Conservation (phyloP, 2,797 vertebrate genomes). For the Anniella stebbinsi region DNA sequence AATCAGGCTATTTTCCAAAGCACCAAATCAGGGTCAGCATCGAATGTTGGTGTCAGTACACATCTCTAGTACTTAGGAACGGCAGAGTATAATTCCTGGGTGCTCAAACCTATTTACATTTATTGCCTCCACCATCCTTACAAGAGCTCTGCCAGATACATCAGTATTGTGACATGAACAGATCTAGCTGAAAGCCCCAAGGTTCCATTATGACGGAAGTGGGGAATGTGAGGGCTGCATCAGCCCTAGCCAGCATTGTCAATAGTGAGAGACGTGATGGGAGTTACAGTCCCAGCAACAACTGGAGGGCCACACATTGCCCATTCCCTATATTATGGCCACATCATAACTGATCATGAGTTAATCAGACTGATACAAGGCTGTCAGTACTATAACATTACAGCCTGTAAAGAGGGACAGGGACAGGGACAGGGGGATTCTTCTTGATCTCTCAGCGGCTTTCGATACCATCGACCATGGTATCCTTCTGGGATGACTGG, state of each 20-base stretch:
- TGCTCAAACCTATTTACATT: not conserved
- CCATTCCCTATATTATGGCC: no score
- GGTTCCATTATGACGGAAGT: not conserved
- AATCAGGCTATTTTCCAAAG: no score
- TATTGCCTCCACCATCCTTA: not conserved
- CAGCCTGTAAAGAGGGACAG: not conserved
- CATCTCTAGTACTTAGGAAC: no score
- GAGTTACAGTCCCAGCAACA: no score
- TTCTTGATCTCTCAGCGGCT: no score
- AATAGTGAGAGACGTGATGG: no score
- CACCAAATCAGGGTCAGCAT: no score
- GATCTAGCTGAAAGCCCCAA: not conserved
- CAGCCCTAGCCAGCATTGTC: not conserved
- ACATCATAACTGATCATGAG: not conserved
- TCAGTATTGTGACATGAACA: not conserved
- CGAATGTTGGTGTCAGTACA: no score
- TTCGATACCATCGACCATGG: no score
- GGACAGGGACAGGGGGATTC: no score
- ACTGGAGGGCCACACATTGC: no score
- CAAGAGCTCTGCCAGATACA: not conserved
- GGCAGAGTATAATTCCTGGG: not conserved
- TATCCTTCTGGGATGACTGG: no score
- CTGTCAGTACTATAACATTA: not conserved
- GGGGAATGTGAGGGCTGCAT: not conserved
- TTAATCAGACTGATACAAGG: not conserved